These are phyloP conservation scores for Agriopis marginaria DNA, from an alignment of 2,888 invertebrate genomes.

Conservation along the genomic window DNA sequence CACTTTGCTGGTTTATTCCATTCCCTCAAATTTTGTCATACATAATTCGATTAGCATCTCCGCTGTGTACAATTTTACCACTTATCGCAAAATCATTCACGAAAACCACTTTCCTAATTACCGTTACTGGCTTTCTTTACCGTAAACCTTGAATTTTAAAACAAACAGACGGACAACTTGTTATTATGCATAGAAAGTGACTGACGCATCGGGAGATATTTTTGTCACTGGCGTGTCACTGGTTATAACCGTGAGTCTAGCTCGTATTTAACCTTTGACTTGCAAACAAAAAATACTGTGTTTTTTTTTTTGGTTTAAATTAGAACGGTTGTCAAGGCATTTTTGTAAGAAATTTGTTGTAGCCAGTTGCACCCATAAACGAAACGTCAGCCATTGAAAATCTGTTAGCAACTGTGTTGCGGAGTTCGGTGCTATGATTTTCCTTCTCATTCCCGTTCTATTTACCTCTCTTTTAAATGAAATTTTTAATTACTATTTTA, in stretches of 20 bases:
- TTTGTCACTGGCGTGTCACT: neutral
- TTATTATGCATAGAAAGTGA: slow-evolving; percentile 33
- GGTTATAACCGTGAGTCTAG: neutral
- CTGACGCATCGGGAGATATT: slow-evolving; percentile 14
- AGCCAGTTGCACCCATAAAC: no score
- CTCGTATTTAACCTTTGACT: neutral
- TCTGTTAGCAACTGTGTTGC: no score
- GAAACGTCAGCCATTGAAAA: no score
- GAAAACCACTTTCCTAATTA: slow-evolving; percentile 28
- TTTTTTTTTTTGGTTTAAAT: no score
- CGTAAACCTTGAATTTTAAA: slow-evolving; percentile 29
- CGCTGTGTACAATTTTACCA: slow-evolving; percentile 10
- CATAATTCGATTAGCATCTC: slow-evolving; percentile 14
- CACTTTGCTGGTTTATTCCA: no score
- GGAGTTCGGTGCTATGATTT: no score
- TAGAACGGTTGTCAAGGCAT: no score
- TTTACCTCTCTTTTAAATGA: no score
- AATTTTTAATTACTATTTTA: no score
- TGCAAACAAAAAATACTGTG: no score
- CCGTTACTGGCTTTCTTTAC: slow-evolving; percentile 28
- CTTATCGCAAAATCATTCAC: slow-evolving; percentile 8
- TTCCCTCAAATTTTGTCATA: neutral
- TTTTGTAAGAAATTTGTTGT: no score
- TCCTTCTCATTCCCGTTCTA: no score
- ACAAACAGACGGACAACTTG: slow-evolving; percentile 20